phyloP scores from a whole-genome alignment of 2,797 vertebrate species.

The Gobio occitaniae region DNA sequence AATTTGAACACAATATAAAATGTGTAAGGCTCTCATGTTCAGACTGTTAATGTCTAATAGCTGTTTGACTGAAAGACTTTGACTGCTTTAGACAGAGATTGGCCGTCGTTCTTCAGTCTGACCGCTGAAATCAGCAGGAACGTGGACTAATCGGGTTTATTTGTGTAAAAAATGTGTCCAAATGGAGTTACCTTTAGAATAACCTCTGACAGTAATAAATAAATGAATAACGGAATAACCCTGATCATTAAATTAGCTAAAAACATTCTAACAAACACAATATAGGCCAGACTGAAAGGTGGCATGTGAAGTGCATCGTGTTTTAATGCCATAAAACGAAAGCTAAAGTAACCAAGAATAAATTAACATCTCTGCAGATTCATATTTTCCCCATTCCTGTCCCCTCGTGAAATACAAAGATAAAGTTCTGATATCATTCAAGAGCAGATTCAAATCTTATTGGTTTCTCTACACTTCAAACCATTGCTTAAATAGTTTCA shows the following conservation, averaged over 20 bases:
- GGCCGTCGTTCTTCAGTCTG: not conserved
- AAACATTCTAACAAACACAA: not conserved
- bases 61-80: constrained; percentile 24
- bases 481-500: constrained; percentile 79
- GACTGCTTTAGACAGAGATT: not conserved
- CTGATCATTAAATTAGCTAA: constrained; percentile 11
- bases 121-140: constrained; percentile 4
- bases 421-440: constrained; percentile 50
- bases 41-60: not conserved
- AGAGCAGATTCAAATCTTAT: constrained; percentile 40
- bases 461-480: constrained; percentile 67
- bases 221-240: not conserved
- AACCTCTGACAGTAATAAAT: constrained; percentile 11
- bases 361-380: constrained; percentile 5
- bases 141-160: not conserved
- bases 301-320: not conserved
- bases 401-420: constrained; percentile 45
- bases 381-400: constrained; percentile 10
- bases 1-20: not conserved
- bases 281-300: not conserved
- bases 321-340: not conserved
- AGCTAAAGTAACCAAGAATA: not conserved
- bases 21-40: constrained; percentile 25
- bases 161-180: not conserved
- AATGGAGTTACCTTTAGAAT: not conserved